phyloP scores from a whole-genome alignment of 1,140 invertebrate genomes.

The Saccostrea cuccullata region DNA sequence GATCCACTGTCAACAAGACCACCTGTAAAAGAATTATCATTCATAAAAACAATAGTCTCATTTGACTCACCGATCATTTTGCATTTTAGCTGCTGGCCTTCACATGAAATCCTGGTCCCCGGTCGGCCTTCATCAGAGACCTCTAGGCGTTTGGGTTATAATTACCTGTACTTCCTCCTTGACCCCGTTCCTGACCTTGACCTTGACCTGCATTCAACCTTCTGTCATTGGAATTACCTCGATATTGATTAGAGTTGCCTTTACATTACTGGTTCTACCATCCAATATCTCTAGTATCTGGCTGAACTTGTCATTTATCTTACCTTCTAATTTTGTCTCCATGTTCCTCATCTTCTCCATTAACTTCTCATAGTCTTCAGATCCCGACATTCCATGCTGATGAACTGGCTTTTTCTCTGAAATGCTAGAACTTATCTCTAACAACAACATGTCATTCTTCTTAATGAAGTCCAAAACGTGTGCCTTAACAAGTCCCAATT shows the following conservation, averaged over 20 bases:
- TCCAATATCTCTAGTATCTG: neutral
- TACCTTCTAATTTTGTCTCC: neutral
- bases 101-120: neutral
- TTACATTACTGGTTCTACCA: neutral
- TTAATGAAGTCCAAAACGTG: constrained; percentile 7
- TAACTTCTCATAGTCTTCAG: neutral
- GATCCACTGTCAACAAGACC: neutral
- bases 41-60: too few relatives aligned
- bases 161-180: neutral
- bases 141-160: neutral
- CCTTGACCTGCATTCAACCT: neutral
- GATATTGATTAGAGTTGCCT: neutral
- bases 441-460: neutral
- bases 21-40: neutral
- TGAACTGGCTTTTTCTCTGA: neutral
- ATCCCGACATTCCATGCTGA: neutral
- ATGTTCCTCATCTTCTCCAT: neutral
- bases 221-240: neutral
- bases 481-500: neutral
- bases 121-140: too few relatives aligned
- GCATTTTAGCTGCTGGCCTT: neutral
- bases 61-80: neutral
- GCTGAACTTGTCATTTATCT: neutral
- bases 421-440: constrained; percentile 1
- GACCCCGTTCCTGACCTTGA: neutral